Conservation (phyloP, 2,113 vertebrate genomes). For the Condylura cristata region DNA sequence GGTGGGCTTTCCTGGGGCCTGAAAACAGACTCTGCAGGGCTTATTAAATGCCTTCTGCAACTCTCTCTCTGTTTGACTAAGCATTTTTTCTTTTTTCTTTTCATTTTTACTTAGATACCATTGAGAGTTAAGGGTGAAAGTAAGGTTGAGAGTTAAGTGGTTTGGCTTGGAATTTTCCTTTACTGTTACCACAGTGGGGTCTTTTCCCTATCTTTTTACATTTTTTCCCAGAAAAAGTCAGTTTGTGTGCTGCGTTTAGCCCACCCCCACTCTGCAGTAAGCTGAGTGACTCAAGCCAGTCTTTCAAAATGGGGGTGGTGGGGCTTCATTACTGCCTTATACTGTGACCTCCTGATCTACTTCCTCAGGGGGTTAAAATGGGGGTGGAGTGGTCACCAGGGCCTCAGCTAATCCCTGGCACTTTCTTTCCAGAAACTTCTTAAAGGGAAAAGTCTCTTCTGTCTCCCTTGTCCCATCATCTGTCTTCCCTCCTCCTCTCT, state of each 20-base stretch:
- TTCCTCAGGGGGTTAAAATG: neutral
- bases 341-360: neutral
- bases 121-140: neutral
- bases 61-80: neutral
- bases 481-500: neutral
- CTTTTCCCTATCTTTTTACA: neutral
- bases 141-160: neutral
- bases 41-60: neutral
- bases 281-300: neutral
- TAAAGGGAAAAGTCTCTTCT: neutral
- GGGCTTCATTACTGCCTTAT: neutral
- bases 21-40: neutral
- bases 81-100: neutral
- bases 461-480: neutral
- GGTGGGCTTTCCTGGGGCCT: neutral
- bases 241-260: neutral
- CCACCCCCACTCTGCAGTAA: neutral
- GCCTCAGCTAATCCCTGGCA: neutral
- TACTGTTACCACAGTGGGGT: neutral
- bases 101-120: neutral
- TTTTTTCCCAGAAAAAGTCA: conserved; percentile 37
- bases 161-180: neutral
- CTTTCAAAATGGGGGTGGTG: neutral
- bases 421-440: conserved; percentile 21
- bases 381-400: neutral